Base-by-base conservation (phyloP, 2,113 vertebrate species). In the Campylorhamphus procurvoides region DNA sequence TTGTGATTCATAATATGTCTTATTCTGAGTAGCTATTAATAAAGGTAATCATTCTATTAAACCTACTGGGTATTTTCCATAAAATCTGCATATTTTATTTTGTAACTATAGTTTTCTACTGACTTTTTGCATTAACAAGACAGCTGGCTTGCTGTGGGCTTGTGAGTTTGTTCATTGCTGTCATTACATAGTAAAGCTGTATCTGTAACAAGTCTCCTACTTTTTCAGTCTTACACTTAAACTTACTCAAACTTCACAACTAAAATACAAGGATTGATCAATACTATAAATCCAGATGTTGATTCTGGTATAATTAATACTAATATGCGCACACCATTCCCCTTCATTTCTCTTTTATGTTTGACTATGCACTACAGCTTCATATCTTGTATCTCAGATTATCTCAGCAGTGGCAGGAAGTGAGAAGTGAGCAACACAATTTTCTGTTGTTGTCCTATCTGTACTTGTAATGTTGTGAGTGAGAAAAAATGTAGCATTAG, bases 41-140 rank as follows among this genome's bases (percentile, higher is more conserved):
- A 86, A 91, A 84, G 29, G 11, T 68, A 91, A 88, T 90, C 5
- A 59, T 90, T 88, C 50, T 68, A 27, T 90, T 90, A 95, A 91
- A 47, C 27, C 18, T 52, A 52, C 33, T 31, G 33, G 7, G 10
- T 76, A 39, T 93, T 90, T 93, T 85, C 50, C 42, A 64, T 91
- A 66, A 82, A 95, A 62, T 77, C 27, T 89, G 16, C 79, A 66
- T 89, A 33, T 81, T 89, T 91, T 78, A 5, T 66, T 55, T 59
- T 76, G 25, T n/a, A 91, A 27, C 9, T 50, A 8, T 72, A 55
- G 16, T n/a, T 58, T 94, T 90, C 29, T 86, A 29, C 18, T 50
- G 33, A 9, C 37, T 69, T 92, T 92, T 90, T 86, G 39, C 15
- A 19, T 84, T 89, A 84, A 47, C 18, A 90, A 40, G 37, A 44